Evolutionary conservation across 2,797 vertebrate species (phyloP).

Genomic region (Cossypha caffra): DNA sequence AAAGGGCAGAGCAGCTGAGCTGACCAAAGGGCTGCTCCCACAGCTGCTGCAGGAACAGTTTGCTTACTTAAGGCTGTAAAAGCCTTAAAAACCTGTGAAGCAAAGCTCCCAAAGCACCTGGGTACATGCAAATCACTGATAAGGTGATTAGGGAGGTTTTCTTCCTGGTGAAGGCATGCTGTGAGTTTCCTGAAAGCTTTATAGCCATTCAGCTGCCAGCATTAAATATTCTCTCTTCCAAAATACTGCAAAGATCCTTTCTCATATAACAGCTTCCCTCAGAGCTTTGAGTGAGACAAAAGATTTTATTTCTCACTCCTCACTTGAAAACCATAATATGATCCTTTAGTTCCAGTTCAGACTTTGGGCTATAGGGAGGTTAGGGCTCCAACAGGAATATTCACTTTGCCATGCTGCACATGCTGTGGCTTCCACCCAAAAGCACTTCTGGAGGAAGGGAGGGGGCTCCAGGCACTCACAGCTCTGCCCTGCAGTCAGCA

Average conservation of each 20-base stretch:
- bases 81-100: neutral
- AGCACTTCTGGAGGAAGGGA: slow-evolving; percentile 30
- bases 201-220: neutral
- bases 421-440: slow-evolving; percentile 35
- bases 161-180: neutral
- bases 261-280: neutral
- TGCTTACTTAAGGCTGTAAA: slow-evolving; percentile 1
- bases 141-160: neutral
- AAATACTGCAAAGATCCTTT: neutral
- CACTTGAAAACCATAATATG: neutral
- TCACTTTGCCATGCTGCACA: neutral
- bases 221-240: neutral
- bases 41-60: neutral
- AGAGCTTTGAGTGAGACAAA: neutral
- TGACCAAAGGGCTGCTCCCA: neutral
- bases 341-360: slow-evolving; percentile 4
- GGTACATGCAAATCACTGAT: slow-evolving; percentile 4
- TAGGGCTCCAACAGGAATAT: slow-evolving; percentile 1
- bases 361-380: neutral
- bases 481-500: neutral
- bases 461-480: neutral
- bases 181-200: neutral
- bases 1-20: neutral
- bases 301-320: slow-evolving; percentile 19
- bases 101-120: neutral